These are phyloP conservation scores for Cirrhinus mrigala DNA, from an alignment of 2,797 vertebrate genomes.

Conservation along the genomic window DNA sequence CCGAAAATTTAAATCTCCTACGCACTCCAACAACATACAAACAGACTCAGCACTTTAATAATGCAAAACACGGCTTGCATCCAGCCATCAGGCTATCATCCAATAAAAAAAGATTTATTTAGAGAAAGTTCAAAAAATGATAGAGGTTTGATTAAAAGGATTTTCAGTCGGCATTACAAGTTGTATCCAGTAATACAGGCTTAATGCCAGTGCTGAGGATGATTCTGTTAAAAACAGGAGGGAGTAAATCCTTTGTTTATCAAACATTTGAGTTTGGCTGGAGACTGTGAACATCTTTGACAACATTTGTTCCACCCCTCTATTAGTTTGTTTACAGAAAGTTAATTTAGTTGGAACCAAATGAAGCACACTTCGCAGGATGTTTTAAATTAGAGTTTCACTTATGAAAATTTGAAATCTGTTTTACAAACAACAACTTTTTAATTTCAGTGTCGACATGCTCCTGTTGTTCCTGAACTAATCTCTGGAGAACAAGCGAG, in stretches of 20 bases:
- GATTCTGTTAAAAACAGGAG: constrained; percentile 27
- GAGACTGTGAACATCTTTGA: constrained; percentile 12
- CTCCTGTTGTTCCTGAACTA: constrained; percentile 13
- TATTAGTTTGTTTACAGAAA: constrained; percentile 36
- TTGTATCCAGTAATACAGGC: constrained; percentile 4
- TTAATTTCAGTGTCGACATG: neutral
- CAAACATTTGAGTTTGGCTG: constrained; percentile 36
- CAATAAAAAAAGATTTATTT: neutral
- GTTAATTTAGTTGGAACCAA: constrained; percentile 33
- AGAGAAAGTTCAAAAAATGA: neutral
- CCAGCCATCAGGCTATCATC: neutral
- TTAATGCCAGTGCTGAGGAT: neutral
- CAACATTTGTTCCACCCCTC: constrained; percentile 24
- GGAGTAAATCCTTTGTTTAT: constrained; percentile 41
- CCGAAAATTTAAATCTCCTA: constrained; percentile 19
- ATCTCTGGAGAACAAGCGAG: neutral
- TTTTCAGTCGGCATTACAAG: constrained; percentile 2
- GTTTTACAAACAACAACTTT: constrained; percentile 8
- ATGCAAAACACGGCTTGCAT: constrained; percentile 6
- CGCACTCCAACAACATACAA: constrained; percentile 1
- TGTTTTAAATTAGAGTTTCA: constrained; percentile 31
- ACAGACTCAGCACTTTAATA: constrained; percentile 21
- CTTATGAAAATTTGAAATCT: neutral
- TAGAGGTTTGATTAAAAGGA: constrained; percentile 13
- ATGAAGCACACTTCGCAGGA: constrained; percentile 1